Conservation (phyloP, 2,797 vertebrate genomes). For the Spheniscus humboldti region DNA sequence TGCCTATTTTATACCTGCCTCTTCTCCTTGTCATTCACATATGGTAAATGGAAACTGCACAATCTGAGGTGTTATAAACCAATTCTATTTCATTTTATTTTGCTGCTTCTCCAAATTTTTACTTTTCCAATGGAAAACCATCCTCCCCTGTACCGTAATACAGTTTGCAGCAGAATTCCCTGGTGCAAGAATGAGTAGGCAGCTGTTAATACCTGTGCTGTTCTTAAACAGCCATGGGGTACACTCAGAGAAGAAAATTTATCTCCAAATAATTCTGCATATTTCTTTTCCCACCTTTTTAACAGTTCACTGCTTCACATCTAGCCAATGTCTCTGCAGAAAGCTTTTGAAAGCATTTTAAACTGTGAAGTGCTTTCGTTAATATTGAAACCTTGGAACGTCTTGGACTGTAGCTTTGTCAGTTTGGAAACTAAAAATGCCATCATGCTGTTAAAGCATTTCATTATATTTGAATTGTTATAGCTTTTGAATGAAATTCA, state of each 20-base stretch:
- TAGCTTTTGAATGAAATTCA: neutral
- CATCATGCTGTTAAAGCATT: neutral
- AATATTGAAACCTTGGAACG: neutral
- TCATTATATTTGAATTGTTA: conserved; percentile 24
- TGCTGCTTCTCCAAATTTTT: neutral
- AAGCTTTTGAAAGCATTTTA: conserved; percentile 32
- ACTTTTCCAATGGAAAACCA: neutral
- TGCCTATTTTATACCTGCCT: neutral
- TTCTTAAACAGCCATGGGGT: neutral
- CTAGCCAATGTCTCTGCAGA: neutral
- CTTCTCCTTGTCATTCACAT: neutral
- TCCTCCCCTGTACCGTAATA: neutral
- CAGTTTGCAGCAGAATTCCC: neutral
- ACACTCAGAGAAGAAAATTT: neutral
- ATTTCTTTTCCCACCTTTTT: conserved; percentile 2
- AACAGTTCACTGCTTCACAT: neutral
- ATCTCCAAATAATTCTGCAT: conserved; percentile 17
- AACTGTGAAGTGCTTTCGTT: neutral
- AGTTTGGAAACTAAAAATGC: conserved; percentile 5
- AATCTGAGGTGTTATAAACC: neutral
- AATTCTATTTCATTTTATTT: neutral
- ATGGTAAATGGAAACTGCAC: neutral
- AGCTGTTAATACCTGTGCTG: neutral
- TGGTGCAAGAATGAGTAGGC: neutral
- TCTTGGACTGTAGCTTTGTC: neutral